Percentiles rank a stretch among this genome's conserved stretches.
These are phyloP conservation scores for Sebastolobus alascanus DNA, from an alignment of 2,797 vertebrate species.

Conservation along the genomic window DNA sequence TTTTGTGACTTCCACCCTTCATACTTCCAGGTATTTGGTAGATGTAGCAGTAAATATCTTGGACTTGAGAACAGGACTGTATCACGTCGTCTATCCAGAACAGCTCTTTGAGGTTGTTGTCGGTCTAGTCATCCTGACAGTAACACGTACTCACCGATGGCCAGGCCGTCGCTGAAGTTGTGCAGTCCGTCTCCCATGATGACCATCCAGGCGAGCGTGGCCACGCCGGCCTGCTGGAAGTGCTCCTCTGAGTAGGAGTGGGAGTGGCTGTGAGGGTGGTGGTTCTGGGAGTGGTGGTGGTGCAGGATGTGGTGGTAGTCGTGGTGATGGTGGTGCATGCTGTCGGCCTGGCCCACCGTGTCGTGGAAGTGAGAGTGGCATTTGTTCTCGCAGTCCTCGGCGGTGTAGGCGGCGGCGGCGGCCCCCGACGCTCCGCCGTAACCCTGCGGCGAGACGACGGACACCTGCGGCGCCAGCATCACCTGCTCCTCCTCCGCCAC, in stretches of 20 bases:
- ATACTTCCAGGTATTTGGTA: no score
- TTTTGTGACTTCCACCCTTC: no score
- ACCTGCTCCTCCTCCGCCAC: conserved; percentile 92
- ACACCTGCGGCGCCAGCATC: conserved; percentile 91
- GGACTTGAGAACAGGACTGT: no score
- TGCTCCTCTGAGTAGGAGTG: conserved; percentile 94
- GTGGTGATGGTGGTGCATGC: conserved; percentile 96
- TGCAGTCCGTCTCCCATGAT: conserved; percentile 98
- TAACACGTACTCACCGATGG: conserved; percentile 74
- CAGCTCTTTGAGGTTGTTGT: neutral
- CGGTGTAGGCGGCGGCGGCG: conserved; percentile 84
- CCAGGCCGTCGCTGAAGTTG: conserved; percentile 97
- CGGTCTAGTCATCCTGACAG: neutral
- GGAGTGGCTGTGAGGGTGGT: conserved; percentile 96
- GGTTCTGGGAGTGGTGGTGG: conserved; percentile 98
- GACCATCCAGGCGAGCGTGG: conserved; percentile 98
- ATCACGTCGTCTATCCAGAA: no score
- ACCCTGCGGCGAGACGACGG: conserved; percentile 74
- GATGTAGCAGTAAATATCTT: no score
- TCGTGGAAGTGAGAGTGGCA: conserved; percentile 99
- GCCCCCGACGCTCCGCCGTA: conserved; percentile 39
- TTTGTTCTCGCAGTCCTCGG: conserved; percentile 95
- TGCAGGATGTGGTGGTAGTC: conserved; percentile 99
- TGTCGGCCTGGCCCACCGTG: conserved; percentile 94
- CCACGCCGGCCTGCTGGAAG: conserved; percentile 93